Percentiles rank a stretch among this genome's conserved stretches.
Evolutionary conservation across 2,888 invertebrate species (phyloP).

Genomic region (Parochlus steinenii): DNA sequence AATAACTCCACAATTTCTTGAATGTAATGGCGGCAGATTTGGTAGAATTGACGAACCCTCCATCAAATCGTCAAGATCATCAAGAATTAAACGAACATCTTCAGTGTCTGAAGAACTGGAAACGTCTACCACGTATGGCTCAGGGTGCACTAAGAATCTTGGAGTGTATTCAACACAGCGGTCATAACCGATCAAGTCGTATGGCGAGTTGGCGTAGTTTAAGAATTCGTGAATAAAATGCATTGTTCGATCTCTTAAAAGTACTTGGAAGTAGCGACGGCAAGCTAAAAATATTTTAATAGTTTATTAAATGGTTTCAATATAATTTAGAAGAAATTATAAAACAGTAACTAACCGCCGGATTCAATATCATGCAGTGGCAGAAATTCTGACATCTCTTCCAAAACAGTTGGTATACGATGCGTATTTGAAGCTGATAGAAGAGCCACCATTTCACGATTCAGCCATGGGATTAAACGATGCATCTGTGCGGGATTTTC

Average conservation of each 20-base stretch:
- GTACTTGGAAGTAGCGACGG: slow-evolving; percentile 46
- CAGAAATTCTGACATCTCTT: slow-evolving; percentile 51
- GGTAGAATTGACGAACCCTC: slow-evolving; percentile 23
- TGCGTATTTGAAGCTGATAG: slow-evolving; percentile 42
- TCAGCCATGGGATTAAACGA: slow-evolving; percentile 75
- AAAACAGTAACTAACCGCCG: too few relatives aligned
- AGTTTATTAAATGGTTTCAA: slow-evolving; percentile 26
- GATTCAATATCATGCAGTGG: slow-evolving; percentile 40
- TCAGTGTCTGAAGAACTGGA: slow-evolving; percentile 29
- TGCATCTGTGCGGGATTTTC: slow-evolving; percentile 64
- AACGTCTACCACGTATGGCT: slow-evolving; percentile 39
- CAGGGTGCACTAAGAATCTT: slow-evolving; percentile 34
- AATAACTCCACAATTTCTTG: neutral
- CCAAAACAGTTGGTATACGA: slow-evolving; percentile 47
- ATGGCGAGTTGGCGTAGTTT: slow-evolving; percentile 72
- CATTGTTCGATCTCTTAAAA: slow-evolving; percentile 51
- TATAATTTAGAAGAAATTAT: neutral
- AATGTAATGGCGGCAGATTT: neutral
- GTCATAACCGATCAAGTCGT: slow-evolving; percentile 72
- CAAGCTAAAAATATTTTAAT: slow-evolving; percentile 60
- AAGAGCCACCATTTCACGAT: slow-evolving; percentile 66
- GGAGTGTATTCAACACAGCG: slow-evolving; percentile 48
- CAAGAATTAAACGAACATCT: slow-evolving; percentile 30
- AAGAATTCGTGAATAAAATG: slow-evolving; percentile 85
- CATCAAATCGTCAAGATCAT: slow-evolving; percentile 30